Percentiles rank a stretch among this genome's conserved stretches.
phyloP scores from a whole-genome alignment of 2,888 invertebrate species.

The Apamea epomidion region DNA sequence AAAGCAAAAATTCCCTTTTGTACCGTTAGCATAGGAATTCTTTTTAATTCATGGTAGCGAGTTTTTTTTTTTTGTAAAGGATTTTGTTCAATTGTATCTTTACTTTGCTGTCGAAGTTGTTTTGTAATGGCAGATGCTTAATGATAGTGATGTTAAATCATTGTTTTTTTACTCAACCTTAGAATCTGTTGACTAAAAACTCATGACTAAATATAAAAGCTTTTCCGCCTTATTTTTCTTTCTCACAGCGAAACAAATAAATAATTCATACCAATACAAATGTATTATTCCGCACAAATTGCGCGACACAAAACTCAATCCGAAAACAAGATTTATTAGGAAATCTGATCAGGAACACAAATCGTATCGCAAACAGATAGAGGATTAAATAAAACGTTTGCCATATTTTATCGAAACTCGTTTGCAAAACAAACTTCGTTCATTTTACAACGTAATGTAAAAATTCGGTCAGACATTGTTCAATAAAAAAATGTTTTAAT shows the following conservation, averaged over 20 bases:
- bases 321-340: slow-evolving; percentile 48
- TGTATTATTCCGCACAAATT: slow-evolving; percentile 34
- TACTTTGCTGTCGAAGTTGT: neutral
- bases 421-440: slow-evolving; percentile 47
- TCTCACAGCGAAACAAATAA: slow-evolving; percentile 11
- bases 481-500: slow-evolving; percentile 49
- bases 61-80: neutral
- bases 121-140: neutral
- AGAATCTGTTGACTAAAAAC: neutral
- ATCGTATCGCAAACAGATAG: slow-evolving; percentile 47
- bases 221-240: neutral
- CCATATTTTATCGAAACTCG: slow-evolving; percentile 38
- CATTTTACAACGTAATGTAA: slow-evolving; percentile 44
- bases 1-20: slow-evolving; percentile 50
- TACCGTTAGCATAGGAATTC: slow-evolving; percentile 54
- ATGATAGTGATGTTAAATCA: neutral
- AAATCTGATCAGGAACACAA: slow-evolving; percentile 53
- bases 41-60: neutral
- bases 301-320: slow-evolving; percentile 25
- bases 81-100: neutral
- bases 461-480: slow-evolving; percentile 29
- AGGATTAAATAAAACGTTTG: slow-evolving; percentile 38
- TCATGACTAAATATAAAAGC: neutral
- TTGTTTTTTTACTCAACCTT: neutral
- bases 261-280: slow-evolving; percentile 25